Evolutionary conservation across 1,140 invertebrate genomes (phyloP), one percentile per base, ranked within the genome.

Genomic region (Fopius arisanus): DNA sequence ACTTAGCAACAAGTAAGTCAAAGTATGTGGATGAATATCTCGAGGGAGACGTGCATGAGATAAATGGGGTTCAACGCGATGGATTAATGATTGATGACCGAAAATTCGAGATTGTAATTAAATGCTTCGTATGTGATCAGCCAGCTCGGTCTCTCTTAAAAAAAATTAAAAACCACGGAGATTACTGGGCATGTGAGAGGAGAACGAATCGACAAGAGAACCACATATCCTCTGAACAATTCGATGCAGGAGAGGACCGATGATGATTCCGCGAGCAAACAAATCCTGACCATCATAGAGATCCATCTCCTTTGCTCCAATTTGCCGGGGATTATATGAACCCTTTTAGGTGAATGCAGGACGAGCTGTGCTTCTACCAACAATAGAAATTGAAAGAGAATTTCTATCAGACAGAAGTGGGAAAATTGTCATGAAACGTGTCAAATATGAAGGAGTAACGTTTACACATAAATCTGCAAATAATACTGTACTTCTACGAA

Each of bases 111-210:
- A 43, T 75, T 0, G 3, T 9, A 1, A 71, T 75, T 21, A 59
- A 68, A 26, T 41, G 31, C 9, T 75, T 71, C 7, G 62, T 71
- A 10, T 71, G 69, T 29, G 63, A 70, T 67, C 65, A 28, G 14
- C 74, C 74, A 21, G 74, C 69, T 54, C 68, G 74, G n/a, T 29
- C 73, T 21, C 66, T 70, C n/a, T 9, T 74, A 2, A 70, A 70
- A 66, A 19, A 26, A 28, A 70, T 70, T 2, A 70, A 48, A 33
- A 31, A 21, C 19, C 73, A 74, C 21, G 37, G 23, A n/a, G 62
- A 19, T 23, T 70, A 66, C 21, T 66, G 16, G 6, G 67, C 54
- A 1, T 74, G 73, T 66, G 73, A 75, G 54, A 40, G 69, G 74
- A 12, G 6, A 26, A n/a, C 21, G 66, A 62, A 5, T 67, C n/a